Evolutionary conservation across 2,797 vertebrate genomes (phyloP).

Genomic region (Bradypodion pumilum): DNA sequence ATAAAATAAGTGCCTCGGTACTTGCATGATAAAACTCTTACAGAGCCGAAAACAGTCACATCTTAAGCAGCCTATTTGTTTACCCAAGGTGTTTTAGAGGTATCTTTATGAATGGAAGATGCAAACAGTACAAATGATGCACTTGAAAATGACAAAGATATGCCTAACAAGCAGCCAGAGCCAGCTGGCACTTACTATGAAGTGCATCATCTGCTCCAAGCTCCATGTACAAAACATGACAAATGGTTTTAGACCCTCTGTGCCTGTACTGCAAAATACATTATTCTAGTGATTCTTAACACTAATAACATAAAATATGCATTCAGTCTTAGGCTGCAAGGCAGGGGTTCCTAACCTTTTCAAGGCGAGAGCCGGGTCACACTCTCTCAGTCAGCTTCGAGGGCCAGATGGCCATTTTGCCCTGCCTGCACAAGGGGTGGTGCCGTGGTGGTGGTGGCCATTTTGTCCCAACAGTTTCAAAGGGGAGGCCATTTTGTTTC

Average conservation of each 20-base stretch:
- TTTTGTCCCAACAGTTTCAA: too few relatives aligned
- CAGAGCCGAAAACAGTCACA: not conserved
- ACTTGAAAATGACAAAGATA: too few relatives aligned
- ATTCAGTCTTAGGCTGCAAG: not conserved
- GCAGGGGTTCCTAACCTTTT: too few relatives aligned
- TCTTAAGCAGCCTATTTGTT: not conserved
- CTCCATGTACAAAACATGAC: not conserved
- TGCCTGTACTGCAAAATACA: not conserved
- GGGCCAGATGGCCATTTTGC: too few relatives aligned
- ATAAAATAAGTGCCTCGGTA: not conserved
- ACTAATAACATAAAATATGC: not conserved
- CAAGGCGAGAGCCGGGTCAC: too few relatives aligned
- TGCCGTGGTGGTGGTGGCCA: too few relatives aligned
- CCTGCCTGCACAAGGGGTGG: too few relatives aligned
- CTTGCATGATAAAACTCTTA: not conserved
- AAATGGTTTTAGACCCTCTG: not conserved
- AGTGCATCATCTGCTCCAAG: not conserved
- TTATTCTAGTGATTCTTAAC: not conserved
- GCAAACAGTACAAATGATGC: not conserved
- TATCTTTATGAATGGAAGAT: not conserved
- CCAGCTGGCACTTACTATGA: not conserved
- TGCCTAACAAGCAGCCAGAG: not conserved
- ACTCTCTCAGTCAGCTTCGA: too few relatives aligned
- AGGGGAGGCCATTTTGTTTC: too few relatives aligned
- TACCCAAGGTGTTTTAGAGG: not conserved